Percentiles rank a stretch among this genome's conserved stretches.
Evolutionary conservation across 2,888 invertebrate species (phyloP).

Genomic region (Drosophila pegasa): DNA sequence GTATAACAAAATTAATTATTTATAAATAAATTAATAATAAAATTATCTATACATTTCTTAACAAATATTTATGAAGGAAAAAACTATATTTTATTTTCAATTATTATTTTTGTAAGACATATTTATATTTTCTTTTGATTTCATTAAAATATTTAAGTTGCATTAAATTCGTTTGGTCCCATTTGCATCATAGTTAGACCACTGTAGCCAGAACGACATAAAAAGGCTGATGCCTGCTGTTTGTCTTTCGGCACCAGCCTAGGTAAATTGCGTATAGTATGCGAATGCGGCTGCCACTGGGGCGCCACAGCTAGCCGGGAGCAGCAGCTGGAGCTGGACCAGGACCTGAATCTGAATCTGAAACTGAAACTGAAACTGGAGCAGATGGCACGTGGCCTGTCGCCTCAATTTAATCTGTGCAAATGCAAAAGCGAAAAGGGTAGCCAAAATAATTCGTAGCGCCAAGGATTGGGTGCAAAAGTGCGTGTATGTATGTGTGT

Average conservation of each 20-base stretch:
- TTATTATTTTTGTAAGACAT: not conserved
- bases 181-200: not conserved
- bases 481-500: constrained; percentile 14
- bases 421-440: constrained; percentile 50
- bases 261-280: constrained; percentile 36
- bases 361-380: not conserved
- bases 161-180: not conserved
- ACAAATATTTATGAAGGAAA: too few relatives aligned
- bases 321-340: not conserved
- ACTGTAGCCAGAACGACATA: constrained; percentile 33
- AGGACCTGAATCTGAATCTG: not conserved
- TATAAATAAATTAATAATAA: too few relatives aligned
- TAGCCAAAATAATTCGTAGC: constrained; percentile 60
- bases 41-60: too few relatives aligned
- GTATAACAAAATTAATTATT: too few relatives aligned
- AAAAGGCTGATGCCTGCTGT: constrained; percentile 45
- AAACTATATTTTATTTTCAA: too few relatives aligned
- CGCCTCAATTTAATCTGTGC: constrained; percentile 68
- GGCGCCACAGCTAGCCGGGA: not conserved
- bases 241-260: constrained; percentile 44
- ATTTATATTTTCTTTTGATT: not conserved
- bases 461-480: constrained; percentile 8
- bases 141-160: not conserved
- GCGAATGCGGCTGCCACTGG: constrained; percentile 29
- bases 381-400: constrained; percentile 39